Conservation (phyloP, 2,888 invertebrate species). For the Pocota personata region DNA sequence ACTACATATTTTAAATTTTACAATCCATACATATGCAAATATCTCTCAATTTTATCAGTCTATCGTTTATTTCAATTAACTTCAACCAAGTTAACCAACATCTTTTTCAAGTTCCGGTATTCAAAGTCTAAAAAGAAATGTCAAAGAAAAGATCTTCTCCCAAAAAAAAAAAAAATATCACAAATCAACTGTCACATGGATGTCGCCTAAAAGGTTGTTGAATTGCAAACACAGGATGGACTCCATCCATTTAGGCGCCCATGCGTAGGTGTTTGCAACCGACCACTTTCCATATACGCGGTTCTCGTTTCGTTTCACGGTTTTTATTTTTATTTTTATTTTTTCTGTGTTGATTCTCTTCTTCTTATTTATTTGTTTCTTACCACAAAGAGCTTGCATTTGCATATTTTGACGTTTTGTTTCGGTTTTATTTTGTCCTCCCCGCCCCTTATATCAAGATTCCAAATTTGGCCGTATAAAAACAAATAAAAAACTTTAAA, state of each 20-base stretch:
- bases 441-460: slow-evolving; percentile 26
- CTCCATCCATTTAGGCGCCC: slow-evolving; percentile 61
- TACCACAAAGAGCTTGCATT: slow-evolving; percentile 60
- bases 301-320: slow-evolving; percentile 30
- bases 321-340: too few relatives aligned
- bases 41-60: background rate
- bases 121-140: background rate
- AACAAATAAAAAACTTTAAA: slow-evolving; percentile 34
- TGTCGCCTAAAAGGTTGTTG: slow-evolving; percentile 44
- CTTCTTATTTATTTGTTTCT: slow-evolving; percentile 6
- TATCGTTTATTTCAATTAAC: background rate
- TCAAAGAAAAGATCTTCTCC: slow-evolving; percentile 5
- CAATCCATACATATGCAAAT: background rate
- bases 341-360: slow-evolving; percentile 1
- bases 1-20: background rate
- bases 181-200: slow-evolving; percentile 39
- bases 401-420: slow-evolving; percentile 55
- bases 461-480: slow-evolving; percentile 57
- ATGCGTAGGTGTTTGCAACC: slow-evolving; percentile 60
- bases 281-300: slow-evolving; percentile 54
- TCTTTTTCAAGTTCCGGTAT: slow-evolving; percentile 40
- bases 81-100: background rate
- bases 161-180: too few relatives aligned
- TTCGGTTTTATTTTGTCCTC: background rate
- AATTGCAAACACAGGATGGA: slow-evolving; percentile 47